A percentile compares a stretch with the other conserved stretches of the same genome.
These are phyloP conservation scores for Argya squamiceps DNA, from an alignment of 2,797 vertebrate genomes.

Conservation along the genomic window DNA sequence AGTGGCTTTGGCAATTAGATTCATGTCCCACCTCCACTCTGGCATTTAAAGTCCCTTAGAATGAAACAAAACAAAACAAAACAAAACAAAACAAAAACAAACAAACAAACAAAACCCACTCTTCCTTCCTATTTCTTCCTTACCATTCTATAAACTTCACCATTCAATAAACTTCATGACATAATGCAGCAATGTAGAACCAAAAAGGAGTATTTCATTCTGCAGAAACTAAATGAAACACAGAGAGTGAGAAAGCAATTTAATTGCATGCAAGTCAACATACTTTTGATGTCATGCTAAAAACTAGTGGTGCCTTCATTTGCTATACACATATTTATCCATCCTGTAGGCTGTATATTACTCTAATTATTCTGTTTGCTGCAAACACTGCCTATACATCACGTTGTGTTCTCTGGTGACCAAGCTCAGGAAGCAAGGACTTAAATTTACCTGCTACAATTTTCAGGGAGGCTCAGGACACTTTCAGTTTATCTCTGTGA, in stretches of 20 bases:
- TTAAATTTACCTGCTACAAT: constrained; percentile 5
- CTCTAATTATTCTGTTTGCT: constrained; percentile 14
- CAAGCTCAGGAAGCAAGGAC: not conserved
- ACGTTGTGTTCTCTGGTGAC: not conserved
- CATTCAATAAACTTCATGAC: not conserved
- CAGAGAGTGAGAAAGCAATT: not conserved
- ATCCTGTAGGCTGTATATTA: not conserved
- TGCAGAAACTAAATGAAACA: not conserved
- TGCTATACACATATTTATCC: not conserved
- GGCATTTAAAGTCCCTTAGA: constrained; percentile 16
- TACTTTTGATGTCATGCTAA: not conserved
- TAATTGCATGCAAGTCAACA: not conserved
- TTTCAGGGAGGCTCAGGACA: not conserved
- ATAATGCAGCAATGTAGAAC: not conserved
- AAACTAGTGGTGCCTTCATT: not conserved
- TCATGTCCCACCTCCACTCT: not conserved
- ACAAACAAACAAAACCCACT: too few relatives aligned
- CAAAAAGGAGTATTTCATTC: not conserved
- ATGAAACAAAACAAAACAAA: not conserved
- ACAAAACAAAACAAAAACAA: not conserved
- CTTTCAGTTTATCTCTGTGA: not conserved
- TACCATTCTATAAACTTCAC: not conserved
- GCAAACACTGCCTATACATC: not conserved
- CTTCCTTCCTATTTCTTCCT: not conserved
- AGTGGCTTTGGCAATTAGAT: constrained; percentile 41